Percentiles rank a stretch among this genome's conserved stretches.
Evolutionary conservation across 2,888 invertebrate genomes (phyloP).

Genomic region (Uloborus plumipes): DNA sequence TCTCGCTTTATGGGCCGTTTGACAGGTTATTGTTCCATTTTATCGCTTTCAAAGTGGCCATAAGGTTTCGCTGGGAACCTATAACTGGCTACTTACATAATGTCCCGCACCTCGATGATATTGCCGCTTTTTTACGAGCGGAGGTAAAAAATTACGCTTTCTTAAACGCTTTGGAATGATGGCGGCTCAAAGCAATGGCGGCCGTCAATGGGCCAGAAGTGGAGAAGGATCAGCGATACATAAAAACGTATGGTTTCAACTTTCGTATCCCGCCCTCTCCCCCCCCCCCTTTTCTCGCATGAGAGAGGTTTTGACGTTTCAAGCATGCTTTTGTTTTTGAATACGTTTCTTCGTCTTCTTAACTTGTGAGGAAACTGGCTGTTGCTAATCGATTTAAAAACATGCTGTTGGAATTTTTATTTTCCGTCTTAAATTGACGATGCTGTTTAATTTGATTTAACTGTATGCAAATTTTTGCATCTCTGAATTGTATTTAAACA

Average conservation of each 20-base stretch:
- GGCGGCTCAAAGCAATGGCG: background rate
- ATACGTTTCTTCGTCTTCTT: no score
- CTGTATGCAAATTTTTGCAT: no score
- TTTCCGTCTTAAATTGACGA: no score
- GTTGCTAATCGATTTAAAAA: no score
- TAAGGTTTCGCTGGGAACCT: conserved; percentile 38
- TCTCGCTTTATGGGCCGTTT: conserved; percentile 58
- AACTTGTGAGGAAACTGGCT: no score
- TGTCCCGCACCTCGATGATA: conserved; percentile 23
- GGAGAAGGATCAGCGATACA: conserved; percentile 3
- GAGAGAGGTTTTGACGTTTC: no score
- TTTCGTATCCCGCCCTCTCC: background rate
- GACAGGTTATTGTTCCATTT: conserved; percentile 63
- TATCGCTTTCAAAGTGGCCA: conserved; percentile 57
- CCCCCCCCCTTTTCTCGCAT: no score
- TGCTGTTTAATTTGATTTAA: no score
- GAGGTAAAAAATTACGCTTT: conserved; percentile 33
- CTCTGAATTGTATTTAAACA: no score
- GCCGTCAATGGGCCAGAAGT: no score
- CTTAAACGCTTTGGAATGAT: conserved; percentile 40
- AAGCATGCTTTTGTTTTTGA: no score
- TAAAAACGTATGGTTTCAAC: background rate
- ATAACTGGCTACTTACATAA: conserved; percentile 53
- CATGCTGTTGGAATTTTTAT: no score
- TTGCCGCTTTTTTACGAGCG: conserved; percentile 37